phyloP scores from a whole-genome alignment of 2,888 invertebrate genomes.

The Penaeus monodon region DNA sequence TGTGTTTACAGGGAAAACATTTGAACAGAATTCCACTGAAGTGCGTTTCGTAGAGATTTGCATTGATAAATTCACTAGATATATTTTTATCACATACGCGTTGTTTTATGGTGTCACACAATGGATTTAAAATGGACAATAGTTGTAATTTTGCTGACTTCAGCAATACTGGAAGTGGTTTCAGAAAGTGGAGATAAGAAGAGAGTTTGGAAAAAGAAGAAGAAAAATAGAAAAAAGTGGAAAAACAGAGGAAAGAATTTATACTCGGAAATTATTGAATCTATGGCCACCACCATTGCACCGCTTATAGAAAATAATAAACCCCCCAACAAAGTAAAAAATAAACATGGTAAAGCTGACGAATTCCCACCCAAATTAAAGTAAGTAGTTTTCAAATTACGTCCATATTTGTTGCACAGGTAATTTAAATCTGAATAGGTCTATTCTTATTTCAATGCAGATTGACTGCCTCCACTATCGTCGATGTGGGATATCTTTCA shows the following conservation, averaged over 20 bases:
- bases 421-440: too few species aligned
- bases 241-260: slow-evolving; percentile 30
- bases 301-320: slow-evolving; percentile 3
- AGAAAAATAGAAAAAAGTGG: slow-evolving; percentile 55
- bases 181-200: slow-evolving; percentile 36
- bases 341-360: too few species aligned
- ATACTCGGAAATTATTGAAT: slow-evolving; percentile 5
- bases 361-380: too few species aligned
- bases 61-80: too few species aligned
- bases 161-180: slow-evolving; percentile 32
- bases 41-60: too few species aligned
- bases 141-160: slow-evolving; percentile 22
- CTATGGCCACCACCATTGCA: background rate
- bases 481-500: too few species aligned
- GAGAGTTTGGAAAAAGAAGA: slow-evolving; percentile 34
- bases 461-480: too few species aligned
- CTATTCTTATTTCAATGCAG: too few species aligned
- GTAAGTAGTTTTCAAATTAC: background rate
- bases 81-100: too few species aligned
- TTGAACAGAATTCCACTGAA: too few species aligned
- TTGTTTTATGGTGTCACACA: too few species aligned
- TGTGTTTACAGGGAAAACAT: too few species aligned
- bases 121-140: slow-evolving; percentile 42
- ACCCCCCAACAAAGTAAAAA: background rate
- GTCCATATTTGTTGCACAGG: background rate